Conservation (phyloP, 2,113 vertebrate species). For the Tretioscincus oriximinensis region DNA sequence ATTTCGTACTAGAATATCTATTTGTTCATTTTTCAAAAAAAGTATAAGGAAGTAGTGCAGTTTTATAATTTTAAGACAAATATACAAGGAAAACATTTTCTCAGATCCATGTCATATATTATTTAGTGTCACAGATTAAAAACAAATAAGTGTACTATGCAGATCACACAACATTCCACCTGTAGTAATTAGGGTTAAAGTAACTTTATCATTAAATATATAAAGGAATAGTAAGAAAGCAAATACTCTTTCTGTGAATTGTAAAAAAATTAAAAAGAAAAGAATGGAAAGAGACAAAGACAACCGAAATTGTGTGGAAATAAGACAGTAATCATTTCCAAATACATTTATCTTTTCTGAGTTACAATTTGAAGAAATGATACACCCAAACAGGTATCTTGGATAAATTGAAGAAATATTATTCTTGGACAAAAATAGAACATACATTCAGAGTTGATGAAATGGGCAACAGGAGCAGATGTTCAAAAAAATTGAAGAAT, state of each 20-base stretch:
- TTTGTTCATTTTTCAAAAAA: too few relatives aligned
- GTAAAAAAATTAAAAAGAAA: constrained; percentile 4
- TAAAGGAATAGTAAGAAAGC: constrained; percentile 13
- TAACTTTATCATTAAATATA: neutral
- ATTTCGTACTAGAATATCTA: too few relatives aligned
- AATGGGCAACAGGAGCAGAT: constrained; percentile 24
- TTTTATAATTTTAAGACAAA: too few relatives aligned
- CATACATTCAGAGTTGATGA: constrained; percentile 36
- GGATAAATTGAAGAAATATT: constrained; percentile 28
- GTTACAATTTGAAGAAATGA: constrained; percentile 49
- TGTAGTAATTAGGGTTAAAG: neutral
- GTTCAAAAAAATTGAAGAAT: constrained; percentile 21
- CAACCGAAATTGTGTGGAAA: constrained; percentile 39
- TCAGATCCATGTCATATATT: too few relatives aligned
- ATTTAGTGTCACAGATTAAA: too few relatives aligned
- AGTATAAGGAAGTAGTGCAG: too few relatives aligned
- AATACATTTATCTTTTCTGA: constrained; percentile 46
- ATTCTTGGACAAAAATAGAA: constrained; percentile 28
- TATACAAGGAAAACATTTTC: too few relatives aligned
- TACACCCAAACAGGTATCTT: constrained; percentile 35
- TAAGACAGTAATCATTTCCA: constrained; percentile 40
- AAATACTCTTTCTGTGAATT: constrained; percentile 21
- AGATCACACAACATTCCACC: too few relatives aligned
- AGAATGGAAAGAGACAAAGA: neutral
- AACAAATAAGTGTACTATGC: too few relatives aligned